Conservation (phyloP, 1,140 invertebrate species). For the Tribolium madens region DNA sequence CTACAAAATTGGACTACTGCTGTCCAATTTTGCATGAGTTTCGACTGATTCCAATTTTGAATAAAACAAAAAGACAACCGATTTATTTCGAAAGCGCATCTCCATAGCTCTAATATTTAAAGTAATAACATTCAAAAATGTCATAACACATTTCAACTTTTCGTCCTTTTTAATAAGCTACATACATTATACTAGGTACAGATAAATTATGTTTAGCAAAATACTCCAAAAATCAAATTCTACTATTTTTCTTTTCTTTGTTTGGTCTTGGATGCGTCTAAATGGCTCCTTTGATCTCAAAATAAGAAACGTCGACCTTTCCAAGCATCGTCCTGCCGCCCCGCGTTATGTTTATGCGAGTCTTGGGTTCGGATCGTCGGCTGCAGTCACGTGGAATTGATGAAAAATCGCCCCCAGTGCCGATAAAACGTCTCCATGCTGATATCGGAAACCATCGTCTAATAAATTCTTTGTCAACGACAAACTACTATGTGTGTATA, state of each 20-base stretch:
- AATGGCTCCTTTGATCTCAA: background rate
- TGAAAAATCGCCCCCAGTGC: constrained; percentile 1
- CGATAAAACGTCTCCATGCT: constrained; percentile 29
- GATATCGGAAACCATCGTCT: constrained; percentile 26
- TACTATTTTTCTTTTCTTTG: background rate
- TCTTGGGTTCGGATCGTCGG: background rate
- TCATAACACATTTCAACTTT: background rate
- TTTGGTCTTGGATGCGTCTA: background rate
- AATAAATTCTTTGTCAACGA: constrained; percentile 35
- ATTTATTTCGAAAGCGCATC: background rate
- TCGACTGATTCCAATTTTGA: constrained; percentile 16
- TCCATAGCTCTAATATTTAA: background rate
- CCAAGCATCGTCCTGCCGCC: background rate
- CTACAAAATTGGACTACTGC: no score
- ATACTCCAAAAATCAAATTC: background rate
- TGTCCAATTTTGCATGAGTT: background rate
- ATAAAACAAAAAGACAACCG: background rate
- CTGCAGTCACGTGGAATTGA: constrained; percentile 13
- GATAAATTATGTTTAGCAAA: background rate
- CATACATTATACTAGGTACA: background rate
- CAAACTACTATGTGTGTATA: constrained; percentile 9
- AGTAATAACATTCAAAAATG: background rate
- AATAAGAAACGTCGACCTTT: background rate
- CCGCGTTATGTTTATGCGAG: constrained; percentile 19
- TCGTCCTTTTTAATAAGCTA: background rate